phyloP scores from a whole-genome alignment of 2,113 vertebrate genomes.

The Chlamydotis undulata region DNA sequence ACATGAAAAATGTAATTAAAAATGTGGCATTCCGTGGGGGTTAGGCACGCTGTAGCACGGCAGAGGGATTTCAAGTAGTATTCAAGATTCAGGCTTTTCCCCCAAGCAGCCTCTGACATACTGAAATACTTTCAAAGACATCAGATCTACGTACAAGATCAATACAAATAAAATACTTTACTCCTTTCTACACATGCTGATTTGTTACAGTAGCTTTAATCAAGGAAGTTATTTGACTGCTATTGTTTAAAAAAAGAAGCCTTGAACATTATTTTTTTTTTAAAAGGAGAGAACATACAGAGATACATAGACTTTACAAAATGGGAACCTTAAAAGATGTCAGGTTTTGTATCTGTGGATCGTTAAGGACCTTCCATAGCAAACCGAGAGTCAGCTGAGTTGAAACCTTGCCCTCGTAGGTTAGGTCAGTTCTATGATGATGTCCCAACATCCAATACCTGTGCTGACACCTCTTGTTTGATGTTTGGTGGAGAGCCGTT shows the following conservation, averaged over 20 bases:
- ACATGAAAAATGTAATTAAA: background rate
- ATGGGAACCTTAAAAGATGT: background rate
- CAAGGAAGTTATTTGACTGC: background rate
- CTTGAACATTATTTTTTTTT: background rate
- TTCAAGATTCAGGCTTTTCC: background rate
- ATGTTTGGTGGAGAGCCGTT: background rate
- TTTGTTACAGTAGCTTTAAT: background rate
- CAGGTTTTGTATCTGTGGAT: background rate
- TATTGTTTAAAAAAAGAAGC: background rate
- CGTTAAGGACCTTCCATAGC: background rate
- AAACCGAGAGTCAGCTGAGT: background rate
- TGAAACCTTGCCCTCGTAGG: background rate
- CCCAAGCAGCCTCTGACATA: background rate
- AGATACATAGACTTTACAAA: background rate
- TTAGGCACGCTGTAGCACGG: background rate
- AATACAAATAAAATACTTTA: background rate
- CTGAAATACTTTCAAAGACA: background rate
- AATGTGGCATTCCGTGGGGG: background rate
- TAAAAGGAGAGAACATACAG: background rate
- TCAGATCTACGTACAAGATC: background rate
- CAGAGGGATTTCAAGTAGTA: background rate
- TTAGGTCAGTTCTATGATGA: background rate
- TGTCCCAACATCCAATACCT: background rate
- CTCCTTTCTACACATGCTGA: background rate
- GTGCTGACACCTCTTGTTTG: background rate